Evolutionary conservation across 1,140 invertebrate species (phyloP).

Genomic region (Aphelenchoides besseyi): DNA sequence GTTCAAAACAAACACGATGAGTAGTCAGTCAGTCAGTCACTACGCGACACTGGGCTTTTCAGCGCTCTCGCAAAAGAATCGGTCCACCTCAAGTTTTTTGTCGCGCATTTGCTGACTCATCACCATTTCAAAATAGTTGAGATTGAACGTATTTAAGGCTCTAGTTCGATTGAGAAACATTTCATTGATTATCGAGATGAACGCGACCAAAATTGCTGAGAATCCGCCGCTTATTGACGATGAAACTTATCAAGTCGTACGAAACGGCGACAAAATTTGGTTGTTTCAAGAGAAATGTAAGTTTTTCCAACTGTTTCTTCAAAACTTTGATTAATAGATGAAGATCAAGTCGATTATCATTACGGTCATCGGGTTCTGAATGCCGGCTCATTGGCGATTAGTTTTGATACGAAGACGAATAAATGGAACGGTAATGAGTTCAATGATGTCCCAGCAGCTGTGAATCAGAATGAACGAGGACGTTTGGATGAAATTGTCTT

Average conservation of each 20-base stretch:
- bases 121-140: too few species aligned
- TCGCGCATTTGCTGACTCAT: too few species aligned
- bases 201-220: background rate
- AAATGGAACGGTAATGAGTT: conserved; percentile 1
- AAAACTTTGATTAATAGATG: conserved; percentile 13
- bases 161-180: background rate
- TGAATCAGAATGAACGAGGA: conserved; percentile 1
- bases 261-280: conserved; percentile 9
- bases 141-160: background rate
- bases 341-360: conserved; percentile 18
- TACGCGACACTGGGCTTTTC: too few species aligned
- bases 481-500: conserved; percentile 9
- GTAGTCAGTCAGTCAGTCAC: too few species aligned
- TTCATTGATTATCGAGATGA: conserved; percentile 2
- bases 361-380: conserved; percentile 6
- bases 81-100: too few species aligned
- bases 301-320: conserved; percentile 15
- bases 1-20: too few species aligned
- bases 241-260: background rate
- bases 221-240: conserved; percentile 13
- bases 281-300: conserved; percentile 14
- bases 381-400: background rate
- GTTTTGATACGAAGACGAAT: conserved; percentile 6
- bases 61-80: too few species aligned
- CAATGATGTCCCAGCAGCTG: background rate